Conservation (phyloP, 2,797 vertebrate species). For the Epinephelus coioides region DNA sequence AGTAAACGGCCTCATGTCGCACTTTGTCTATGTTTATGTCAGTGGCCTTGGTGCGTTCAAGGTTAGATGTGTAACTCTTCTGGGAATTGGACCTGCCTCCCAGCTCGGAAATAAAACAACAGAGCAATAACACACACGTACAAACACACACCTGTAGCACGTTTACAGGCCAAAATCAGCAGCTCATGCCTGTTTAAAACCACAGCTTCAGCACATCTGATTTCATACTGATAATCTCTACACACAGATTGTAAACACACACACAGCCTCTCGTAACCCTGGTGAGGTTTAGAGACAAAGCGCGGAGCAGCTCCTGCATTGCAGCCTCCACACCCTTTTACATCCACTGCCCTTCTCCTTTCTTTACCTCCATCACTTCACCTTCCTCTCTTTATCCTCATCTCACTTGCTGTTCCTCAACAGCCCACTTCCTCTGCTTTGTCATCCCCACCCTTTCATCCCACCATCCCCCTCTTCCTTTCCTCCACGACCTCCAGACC, state of each 20-base stretch:
- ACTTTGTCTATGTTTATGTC: slow-evolving; percentile 40
- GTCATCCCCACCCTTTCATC: slow-evolving; percentile 54
- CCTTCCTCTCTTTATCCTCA: slow-evolving; percentile 5
- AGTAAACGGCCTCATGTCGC: slow-evolving; percentile 22
- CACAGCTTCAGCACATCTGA: neutral
- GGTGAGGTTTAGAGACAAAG: slow-evolving; percentile 64
- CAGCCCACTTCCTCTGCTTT: slow-evolving; percentile 24
- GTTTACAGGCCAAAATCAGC: neutral
- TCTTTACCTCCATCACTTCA: slow-evolving; percentile 7
- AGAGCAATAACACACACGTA: slow-evolving; percentile 14
- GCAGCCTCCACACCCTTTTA: slow-evolving; percentile 87
- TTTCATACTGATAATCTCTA: neutral
- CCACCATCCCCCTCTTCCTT: slow-evolving; percentile 51
- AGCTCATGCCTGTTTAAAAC: neutral
- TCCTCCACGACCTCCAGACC: slow-evolving; percentile 59
- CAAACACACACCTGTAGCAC: slow-evolving; percentile 63
- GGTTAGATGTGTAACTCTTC: slow-evolving; percentile 61
- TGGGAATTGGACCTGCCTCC: slow-evolving; percentile 42
- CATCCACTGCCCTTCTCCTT: slow-evolving; percentile 43
- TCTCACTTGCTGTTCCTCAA: slow-evolving; percentile 4
- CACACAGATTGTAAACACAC: neutral
- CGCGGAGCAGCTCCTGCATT: slow-evolving; percentile 78
- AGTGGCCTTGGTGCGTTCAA: slow-evolving; percentile 62
- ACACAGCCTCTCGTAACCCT: slow-evolving; percentile 15
- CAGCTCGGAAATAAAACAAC: slow-evolving; percentile 35